These are phyloP conservation scores for Solea solea DNA, from an alignment of 2,113 vertebrate genomes.

Conservation along the genomic window DNA sequence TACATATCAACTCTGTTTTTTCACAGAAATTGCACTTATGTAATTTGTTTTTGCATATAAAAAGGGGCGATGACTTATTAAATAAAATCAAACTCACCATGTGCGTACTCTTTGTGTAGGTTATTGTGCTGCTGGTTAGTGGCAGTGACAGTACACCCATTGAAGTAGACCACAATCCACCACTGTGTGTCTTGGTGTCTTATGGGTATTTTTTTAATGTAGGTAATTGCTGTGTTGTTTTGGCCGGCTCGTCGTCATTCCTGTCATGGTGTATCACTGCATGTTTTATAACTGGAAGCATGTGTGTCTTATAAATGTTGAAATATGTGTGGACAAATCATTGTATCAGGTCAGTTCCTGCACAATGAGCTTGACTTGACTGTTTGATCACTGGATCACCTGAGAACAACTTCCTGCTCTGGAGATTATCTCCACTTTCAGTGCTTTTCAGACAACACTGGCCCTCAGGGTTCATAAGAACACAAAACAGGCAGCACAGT, in stretches of 20 bases:
- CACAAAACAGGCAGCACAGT: neutral
- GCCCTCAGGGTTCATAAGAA: too few species aligned
- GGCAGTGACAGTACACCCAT: too few species aligned
- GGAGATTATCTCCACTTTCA: neutral
- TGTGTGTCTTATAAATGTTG: neutral
- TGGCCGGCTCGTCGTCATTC: constrained; percentile 1
- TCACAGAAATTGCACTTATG: too few species aligned
- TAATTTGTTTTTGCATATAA: too few species aligned
- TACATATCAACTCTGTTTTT: too few species aligned
- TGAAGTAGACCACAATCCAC: too few species aligned
- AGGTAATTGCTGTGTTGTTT: constrained; percentile 5
- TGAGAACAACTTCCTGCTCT: neutral
- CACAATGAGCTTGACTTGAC: neutral
- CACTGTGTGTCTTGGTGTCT: neutral
- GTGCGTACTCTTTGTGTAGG: too few species aligned
- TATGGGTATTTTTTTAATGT: neutral
- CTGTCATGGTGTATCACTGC: neutral
- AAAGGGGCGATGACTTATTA: too few species aligned
- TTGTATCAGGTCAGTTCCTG: neutral
- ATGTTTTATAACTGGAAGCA: neutral
- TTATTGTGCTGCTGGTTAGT: too few species aligned
- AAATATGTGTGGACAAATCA: neutral
- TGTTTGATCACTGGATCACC: too few species aligned
- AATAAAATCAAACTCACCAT: too few species aligned
- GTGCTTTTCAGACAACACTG: too few species aligned